Evolutionary conservation across 2,113 vertebrate genomes (phyloP).

Genomic region (Terrapene triunguis): DNA sequence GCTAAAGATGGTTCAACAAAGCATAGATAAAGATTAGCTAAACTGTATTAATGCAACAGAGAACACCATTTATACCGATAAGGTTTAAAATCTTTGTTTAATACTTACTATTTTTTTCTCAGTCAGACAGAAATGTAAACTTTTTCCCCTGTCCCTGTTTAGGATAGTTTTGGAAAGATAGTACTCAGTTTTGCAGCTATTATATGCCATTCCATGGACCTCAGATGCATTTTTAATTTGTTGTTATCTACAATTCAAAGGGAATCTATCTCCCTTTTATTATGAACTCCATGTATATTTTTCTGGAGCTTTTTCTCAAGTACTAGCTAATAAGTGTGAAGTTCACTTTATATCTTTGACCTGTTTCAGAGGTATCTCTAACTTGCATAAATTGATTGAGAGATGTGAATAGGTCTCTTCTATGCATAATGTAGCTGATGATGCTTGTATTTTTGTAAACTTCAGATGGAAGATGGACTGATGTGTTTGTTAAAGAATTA

Average conservation of each 20-base stretch:
- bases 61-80: background rate
- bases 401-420: background rate
- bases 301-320: slow-evolving; percentile 34
- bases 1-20: fast-evolving
- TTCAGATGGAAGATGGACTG: background rate
- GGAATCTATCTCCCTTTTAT: slow-evolving; percentile 48
- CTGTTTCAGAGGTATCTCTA: background rate
- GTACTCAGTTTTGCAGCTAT: slow-evolving; percentile 15
- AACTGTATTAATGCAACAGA: background rate
- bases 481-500: background rate
- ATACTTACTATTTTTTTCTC: background rate
- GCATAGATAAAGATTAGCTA: background rate
- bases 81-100: background rate
- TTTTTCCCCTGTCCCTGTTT: background rate
- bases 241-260: slow-evolving; percentile 44
- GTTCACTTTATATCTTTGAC: background rate
- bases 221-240: slow-evolving; percentile 39
- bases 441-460: background rate
- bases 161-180: background rate
- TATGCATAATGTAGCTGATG: background rate
- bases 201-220: slow-evolving; percentile 6
- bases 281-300: background rate
- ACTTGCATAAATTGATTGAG: background rate
- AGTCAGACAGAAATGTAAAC: background rate
- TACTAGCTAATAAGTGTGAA: slow-evolving; percentile 8